Evolutionary conservation across 2,888 invertebrate genomes (phyloP), one percentile per base, ranked within the genome.

Genomic region (Drosophila siamana): DNA sequence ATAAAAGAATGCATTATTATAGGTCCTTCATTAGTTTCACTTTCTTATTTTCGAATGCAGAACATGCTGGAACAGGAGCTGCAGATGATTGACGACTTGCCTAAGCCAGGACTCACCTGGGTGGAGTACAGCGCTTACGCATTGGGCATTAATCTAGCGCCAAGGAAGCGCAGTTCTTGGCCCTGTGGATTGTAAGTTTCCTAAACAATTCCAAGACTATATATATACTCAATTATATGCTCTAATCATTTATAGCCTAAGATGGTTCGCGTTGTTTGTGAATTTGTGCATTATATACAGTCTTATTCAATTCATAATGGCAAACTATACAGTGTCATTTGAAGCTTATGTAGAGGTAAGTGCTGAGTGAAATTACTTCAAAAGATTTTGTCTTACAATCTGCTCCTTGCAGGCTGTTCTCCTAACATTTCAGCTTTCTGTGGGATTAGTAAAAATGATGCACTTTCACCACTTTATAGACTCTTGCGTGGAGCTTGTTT

Each of bases 311-410:
- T 86, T 85, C 13, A 81, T 88, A 2, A 60, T 65, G 40, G 79
- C 26, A 7, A 71, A 88, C 24, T 81, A 61, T 47, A 50, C 19
- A 19, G 63, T 78, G 1, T 84, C 89, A 11, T 86, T 86, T 50
- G 87, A 86, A 59, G 65, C 79, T 4, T 85, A 88, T 26, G 86
- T 87, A 8, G 85, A 86, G 87, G 85, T 85, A 8, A 0, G 36
- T 7, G 11, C 40, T 1, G 0, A 0, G 1, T 9, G 8, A 19
- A 0, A 2, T 1, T 1, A 0, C 1, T 6, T 1, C 1, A n/a
- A 0, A 3, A 2, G 0, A 2, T 7, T 0, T 1, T n/a, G 16
- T 4, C 16, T 2, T 13, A 8, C 8, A 1, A 5, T 15, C 5
- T 30, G 19, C 0, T 8, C 9, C 2, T 13, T 0, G 2, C 2